Evolutionary conservation across 2,797 vertebrate genomes (phyloP), one percentile per base, ranked within the genome.

Genomic region (Cyclopterus lumpus): DNA sequence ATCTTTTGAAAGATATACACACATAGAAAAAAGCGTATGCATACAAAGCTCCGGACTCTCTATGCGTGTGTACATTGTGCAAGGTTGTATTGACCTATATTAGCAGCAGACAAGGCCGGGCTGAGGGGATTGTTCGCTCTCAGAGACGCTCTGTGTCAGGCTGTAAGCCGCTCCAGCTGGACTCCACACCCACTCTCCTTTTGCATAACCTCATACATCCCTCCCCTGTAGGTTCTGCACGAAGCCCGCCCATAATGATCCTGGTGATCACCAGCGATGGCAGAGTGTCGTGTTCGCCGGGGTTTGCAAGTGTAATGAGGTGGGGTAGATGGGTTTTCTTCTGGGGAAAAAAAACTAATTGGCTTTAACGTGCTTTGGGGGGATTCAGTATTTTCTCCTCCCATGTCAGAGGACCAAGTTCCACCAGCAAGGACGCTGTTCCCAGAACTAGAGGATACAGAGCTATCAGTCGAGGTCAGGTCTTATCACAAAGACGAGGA

Each of bases 181-280:
- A 84, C 77, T 84, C 86, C 87, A 90, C 90, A 63, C 94, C 91
- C 91, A 80, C 90, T 75, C 12, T 10, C 14, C 73, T 79, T 67
- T 94, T 94, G 90, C 83, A 81, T 94, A 94, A 93, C 77, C 65
- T 71, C 71, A 51, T 79, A 69, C 83, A 66, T 77, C 91, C 88
- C 79, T 84, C 77, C 70, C 67, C 76, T 68, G 58, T 72, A 81
- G 49, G 79, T 55, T 77, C 77, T 70, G 62, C 75, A 80, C 15
- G 2, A 49, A 67, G 36, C 9, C 18, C 8, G 53, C 32, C 60
- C 77, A 71, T 70, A 48, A 60, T 32, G 73, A 70, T 75, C 28
- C 1, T 75, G 59, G 54, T 48, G 38, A 70, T 74, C 28, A 65
- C 57, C 55, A n/a, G n/a, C 22, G n/a, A 48, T 49, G 61, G 46